These are phyloP conservation scores for Brachypodius melanocephalos DNA, from an alignment of 2,113 vertebrate species.

Conservation along the genomic window DNA sequence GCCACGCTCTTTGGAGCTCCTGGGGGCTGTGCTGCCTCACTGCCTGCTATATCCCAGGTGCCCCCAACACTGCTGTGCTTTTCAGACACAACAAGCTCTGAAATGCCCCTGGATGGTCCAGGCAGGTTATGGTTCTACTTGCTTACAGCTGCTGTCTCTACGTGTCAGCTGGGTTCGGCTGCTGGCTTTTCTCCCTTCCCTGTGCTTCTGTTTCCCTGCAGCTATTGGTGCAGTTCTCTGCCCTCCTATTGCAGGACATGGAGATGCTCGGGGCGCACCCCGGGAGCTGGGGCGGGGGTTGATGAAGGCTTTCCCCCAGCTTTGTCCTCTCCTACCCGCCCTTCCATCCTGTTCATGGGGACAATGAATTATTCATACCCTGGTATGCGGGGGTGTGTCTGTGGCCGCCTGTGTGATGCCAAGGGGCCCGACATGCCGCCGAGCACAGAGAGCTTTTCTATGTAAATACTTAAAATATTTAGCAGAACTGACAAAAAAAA, in stretches of 20 bases:
- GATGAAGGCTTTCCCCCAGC: neutral
- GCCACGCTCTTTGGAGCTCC: neutral
- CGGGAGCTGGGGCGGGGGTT: rapidly evolving
- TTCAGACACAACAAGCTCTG: neutral
- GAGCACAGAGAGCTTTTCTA: conserved; percentile 51
- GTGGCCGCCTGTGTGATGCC: neutral
- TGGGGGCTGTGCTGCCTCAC: neutral
- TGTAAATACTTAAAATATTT: conserved; percentile 71
- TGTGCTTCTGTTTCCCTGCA: neutral
- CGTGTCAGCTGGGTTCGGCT: neutral
- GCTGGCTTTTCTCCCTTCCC: neutral
- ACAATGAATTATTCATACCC: neutral
- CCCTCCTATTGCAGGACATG: neutral
- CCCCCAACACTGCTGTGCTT: neutral
- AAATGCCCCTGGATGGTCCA: neutral
- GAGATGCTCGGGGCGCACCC: neutral
- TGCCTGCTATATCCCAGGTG: neutral
- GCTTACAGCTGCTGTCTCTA: rapidly evolving
- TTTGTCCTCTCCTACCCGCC: neutral
- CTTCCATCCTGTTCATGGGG: neutral
- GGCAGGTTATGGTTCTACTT: neutral
- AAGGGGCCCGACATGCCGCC: rapidly evolving
- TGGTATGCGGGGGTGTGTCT: neutral
- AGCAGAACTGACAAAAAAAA: conserved; percentile 9
- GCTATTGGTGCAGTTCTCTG: neutral